Base-by-base conservation (phyloP, 2,113 vertebrate genomes). In the Dicerorhinus sumatrensis region DNA sequence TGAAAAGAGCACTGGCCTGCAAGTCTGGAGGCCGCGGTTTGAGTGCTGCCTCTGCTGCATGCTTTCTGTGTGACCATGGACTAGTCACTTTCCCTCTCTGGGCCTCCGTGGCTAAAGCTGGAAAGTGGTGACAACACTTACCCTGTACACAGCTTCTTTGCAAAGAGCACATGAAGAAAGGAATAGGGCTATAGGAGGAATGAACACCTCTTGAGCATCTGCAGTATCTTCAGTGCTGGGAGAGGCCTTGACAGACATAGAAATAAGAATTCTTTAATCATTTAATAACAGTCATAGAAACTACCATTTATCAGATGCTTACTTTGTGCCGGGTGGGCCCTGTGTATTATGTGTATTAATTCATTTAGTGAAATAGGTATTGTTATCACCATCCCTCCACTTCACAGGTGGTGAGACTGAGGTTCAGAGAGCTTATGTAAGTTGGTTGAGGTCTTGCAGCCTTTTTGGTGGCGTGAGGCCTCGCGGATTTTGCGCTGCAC, bases 401-500 rank as follows among this genome's bases (percentile, higher is more conserved):
- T n/a, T 81, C 63, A 29, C 65, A 56, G 77, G 17, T 4, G 48
- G 72, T 42, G 25, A 85, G 51, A 14, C 54, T 8, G 51, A 77
- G 75, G 80, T 62, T 86, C 70, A 39, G 77, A 60, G 56, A 76
- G 73, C 73, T 67, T 36, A 5, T 42, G 23, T 75, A 29, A 39
- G 14, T 46, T 67, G 56, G 33, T 42, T 3, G 4, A 8, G 21
- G 5, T 58, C 33, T 51, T 0, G 2, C 6, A 3, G 80, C 25
- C 75, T n/a, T 56, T 20, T 9, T n/a, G 1, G 5, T 60, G 0
- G 1, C 29, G 4, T 0, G 27, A 33, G 69, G 83, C 42, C 63
- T 82, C 1, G 2, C 3, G 2, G 73, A 9, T 23, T 76, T 70
- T 31, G 56, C 23, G 9, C 36, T 1, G 10, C 20, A 4, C 0